Evolutionary conservation across 2,888 invertebrate species (phyloP), one percentile per base, ranked within the genome.

Genomic region (Ophion slaviceki): DNA sequence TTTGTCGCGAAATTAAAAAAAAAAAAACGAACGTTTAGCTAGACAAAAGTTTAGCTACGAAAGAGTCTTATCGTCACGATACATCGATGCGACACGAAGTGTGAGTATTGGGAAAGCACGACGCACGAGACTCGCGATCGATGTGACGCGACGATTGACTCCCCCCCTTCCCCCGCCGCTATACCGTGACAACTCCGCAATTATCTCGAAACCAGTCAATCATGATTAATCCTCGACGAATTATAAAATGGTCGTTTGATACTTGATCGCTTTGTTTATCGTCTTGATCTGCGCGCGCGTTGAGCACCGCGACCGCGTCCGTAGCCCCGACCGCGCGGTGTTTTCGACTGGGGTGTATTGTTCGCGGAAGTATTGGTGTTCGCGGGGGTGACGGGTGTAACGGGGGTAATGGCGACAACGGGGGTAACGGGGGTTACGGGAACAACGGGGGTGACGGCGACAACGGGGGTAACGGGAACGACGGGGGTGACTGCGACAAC

Each of bases 281-380:
- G 93, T 61, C 94, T 91, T 32, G 92, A 93, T 89, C 94, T 91
- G 80, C 93, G 90, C 2, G 92, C 93, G 62, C 93, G 91, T 66
- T 87, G 88, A 10, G 89, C 88, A n/a, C 88, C 88, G 72, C 89
- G 86, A 77, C 93, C 91, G 28, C 92, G 90, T 20, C 91, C 92
- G 57, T 92, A 91, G 0, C 87, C 91, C n/a, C 90, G 89, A 45
- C 91, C 92, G 28, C 92, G 91, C 2, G 77, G 82, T 57, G 87
- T 80, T 70, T 87, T 87, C 1, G 59, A 70, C 62, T 81, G 86
- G 7, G 86, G 80, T 36, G 77, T 83, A 66, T 80, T 81, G 59
- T 47, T 76, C 70, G 78, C 77, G 2, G 76, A 10, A 2, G 70
- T 11, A 57, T 40, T 64, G n/a, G 28, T 75, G 17, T 24, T 45